Percentiles rank a stretch among this genome's conserved stretches.
Conservation (phyloP, 1,140 invertebrate genomes). For the Zaprionus gabonicus region DNA sequence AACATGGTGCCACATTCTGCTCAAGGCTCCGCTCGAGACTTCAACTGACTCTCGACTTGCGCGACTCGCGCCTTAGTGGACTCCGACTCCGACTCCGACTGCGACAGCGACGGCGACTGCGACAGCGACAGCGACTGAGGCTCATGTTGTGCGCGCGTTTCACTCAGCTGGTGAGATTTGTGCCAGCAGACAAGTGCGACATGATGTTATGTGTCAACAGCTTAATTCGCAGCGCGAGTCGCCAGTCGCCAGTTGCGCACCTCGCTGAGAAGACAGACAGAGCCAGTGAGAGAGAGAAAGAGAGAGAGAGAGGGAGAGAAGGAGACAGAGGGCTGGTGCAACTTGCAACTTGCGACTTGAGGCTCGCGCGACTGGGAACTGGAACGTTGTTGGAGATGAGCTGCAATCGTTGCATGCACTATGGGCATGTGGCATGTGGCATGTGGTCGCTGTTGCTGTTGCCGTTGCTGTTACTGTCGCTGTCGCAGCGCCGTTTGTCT, state of each 20-base stretch:
- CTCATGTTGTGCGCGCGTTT: slow-evolving; percentile 80
- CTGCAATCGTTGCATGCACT: slow-evolving; percentile 44
- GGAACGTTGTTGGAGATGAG: slow-evolving; percentile 28
- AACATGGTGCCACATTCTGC: slow-evolving; percentile 61
- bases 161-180: slow-evolving; percentile 81
- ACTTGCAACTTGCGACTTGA: neutral
- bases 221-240: slow-evolving; percentile 75
- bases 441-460: slow-evolving; percentile 16
- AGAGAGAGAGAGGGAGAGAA: neutral
- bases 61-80: neutral
- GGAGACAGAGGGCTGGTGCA: neutral
- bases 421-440: slow-evolving; percentile 38
- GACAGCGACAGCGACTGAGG: slow-evolving; percentile 12
- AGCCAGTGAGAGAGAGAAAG: neutral
- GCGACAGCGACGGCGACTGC: neutral
- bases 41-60: slow-evolving; percentile 9
- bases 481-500: slow-evolving; percentile 50
- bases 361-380: slow-evolving; percentile 5
- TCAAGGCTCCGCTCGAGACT: slow-evolving; percentile 43
- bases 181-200: slow-evolving; percentile 80
- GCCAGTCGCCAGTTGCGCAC: slow-evolving; percentile 16
- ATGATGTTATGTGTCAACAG: slow-evolving; percentile 83
- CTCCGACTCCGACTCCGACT: slow-evolving; percentile 4
- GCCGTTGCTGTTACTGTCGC: slow-evolving; percentile 29
- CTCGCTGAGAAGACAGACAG: neutral